A percentile compares a stretch with the other conserved stretches of the same genome.
Conservation (phyloP, 2,113 vertebrate genomes). For the Equus przewalskii region DNA sequence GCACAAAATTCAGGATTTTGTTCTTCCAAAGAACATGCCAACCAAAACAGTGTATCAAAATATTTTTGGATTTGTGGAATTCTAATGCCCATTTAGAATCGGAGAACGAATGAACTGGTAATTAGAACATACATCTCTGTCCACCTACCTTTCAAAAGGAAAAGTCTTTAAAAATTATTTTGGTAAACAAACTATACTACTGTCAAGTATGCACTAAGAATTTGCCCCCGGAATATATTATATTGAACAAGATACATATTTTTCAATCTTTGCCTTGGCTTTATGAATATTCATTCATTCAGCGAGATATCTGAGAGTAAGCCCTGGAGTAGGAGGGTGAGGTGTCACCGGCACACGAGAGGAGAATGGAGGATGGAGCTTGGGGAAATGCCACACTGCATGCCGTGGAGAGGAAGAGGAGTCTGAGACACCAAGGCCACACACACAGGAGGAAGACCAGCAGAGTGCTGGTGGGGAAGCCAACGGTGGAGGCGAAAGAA, state of each 20-base stretch:
- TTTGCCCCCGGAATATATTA: background rate
- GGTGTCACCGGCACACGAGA: background rate
- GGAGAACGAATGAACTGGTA: background rate
- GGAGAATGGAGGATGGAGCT: background rate
- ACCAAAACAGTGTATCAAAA: background rate
- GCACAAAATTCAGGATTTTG: background rate
- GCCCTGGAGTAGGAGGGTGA: too few relatives aligned
- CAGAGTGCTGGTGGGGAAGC: background rate
- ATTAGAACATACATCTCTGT: background rate
- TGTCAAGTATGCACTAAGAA: background rate
- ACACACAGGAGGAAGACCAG: background rate
- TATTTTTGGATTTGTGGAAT: background rate
- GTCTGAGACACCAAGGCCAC: background rate
- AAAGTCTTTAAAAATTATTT: background rate
- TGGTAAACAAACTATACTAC: background rate
- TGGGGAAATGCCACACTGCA: accelerated
- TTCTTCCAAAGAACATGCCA: background rate
- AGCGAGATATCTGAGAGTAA: background rate
- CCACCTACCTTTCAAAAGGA: background rate
- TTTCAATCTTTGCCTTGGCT: background rate
- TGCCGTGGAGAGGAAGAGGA: background rate
- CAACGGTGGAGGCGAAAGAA: background rate
- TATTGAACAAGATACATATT: background rate
- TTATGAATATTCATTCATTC: background rate
- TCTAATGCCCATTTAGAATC: background rate